Evolutionary conservation across 23 tunicate genomes (phyloP).

Genomic region (Styela clava): DNA sequence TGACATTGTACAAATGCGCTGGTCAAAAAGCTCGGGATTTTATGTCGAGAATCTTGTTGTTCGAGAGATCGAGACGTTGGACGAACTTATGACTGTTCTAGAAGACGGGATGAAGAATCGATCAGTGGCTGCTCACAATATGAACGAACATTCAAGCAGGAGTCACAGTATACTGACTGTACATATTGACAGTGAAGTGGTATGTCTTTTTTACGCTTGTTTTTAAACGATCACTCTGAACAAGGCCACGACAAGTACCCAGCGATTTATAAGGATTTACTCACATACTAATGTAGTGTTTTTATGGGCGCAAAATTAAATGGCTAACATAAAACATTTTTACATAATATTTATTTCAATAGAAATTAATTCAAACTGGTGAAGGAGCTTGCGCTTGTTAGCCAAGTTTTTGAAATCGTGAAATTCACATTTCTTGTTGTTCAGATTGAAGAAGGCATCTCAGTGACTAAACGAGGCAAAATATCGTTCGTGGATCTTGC

Average conservation of each 20-base stretch:
- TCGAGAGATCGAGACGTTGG: constrained; percentile 74
- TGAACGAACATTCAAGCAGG: constrained; percentile 91
- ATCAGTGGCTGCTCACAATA: constrained; percentile 82
- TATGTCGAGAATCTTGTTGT: constrained; percentile 80
- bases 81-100: constrained; percentile 76
- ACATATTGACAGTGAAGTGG: constrained; percentile 77
- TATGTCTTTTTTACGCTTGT: constrained; percentile 8
- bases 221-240: neutral
- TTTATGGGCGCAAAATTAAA: no score
- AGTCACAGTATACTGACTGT: constrained; percentile 91
- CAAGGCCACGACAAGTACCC: neutral
- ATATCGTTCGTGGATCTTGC: constrained; percentile 90
- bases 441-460: constrained; percentile 41
- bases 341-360: no score
- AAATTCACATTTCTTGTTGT: neutral
- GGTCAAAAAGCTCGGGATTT: constrained; percentile 75
- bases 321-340: no score
- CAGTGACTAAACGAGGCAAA: constrained; percentile 81
- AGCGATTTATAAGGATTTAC: neutral
- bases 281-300: no score
- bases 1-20: constrained; percentile 79
- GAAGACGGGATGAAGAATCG: constrained; percentile 92
- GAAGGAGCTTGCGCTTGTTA: no score
- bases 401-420: no score
- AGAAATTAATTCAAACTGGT: no score